Percentiles rank a stretch among this genome's conserved stretches.
phyloP scores from a whole-genome alignment of 2,113 vertebrate species.

The Oreochromis niloticus region DNA sequence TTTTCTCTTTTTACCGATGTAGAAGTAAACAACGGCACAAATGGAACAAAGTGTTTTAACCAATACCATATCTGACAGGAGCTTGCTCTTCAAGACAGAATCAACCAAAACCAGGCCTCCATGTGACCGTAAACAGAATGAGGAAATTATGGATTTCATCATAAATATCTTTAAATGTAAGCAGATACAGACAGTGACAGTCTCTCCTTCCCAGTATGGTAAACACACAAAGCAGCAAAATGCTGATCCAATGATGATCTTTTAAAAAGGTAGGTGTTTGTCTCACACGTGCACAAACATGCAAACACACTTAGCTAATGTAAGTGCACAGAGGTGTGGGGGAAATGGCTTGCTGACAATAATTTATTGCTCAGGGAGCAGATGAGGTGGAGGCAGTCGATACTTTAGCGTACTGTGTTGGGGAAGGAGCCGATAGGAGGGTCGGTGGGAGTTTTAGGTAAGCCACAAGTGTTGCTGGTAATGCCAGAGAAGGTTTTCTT shows the following conservation, averaged over 20 bases:
- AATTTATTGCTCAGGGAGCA: constrained; percentile 55
- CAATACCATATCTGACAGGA: neutral
- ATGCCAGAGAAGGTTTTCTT: constrained; percentile 48
- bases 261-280: neutral
- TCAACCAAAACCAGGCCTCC: neutral
- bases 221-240: neutral
- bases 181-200: neutral
- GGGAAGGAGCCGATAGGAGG: constrained; percentile 14
- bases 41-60: neutral
- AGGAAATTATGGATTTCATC: neutral
- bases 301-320: constrained; percentile 52
- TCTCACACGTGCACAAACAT: neutral
- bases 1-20: neutral
- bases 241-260: neutral
- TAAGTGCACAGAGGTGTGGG: constrained; percentile 40
- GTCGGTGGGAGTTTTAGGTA: constrained; percentile 52
- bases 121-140: neutral
- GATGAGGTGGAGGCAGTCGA: constrained; percentile 56
- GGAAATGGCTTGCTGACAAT: constrained; percentile 54
- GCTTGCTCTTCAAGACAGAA: neutral
- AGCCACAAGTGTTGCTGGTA: constrained; percentile 59
- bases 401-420: constrained; percentile 49
- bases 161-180: neutral
- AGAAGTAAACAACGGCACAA: neutral
- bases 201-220: neutral